Percentiles rank a stretch among this genome's conserved stretches.
Evolutionary conservation across 1,140 invertebrate genomes (phyloP).

Genomic region (Pseudomyrmex concolor): DNA sequence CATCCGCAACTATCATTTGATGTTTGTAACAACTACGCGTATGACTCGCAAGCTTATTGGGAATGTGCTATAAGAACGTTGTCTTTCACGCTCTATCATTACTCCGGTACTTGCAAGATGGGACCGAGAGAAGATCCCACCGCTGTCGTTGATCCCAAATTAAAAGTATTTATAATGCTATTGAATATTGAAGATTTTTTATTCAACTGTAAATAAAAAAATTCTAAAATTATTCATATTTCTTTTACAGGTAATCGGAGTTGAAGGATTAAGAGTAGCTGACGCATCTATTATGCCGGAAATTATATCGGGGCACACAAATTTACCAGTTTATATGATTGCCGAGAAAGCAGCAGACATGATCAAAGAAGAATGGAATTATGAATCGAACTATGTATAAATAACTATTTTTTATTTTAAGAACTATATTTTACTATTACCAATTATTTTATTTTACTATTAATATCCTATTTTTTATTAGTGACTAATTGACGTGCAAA

Average conservation of each 20-base stretch:
- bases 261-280: constrained; percentile 89
- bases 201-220: too few relatives aligned
- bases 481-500: too few relatives aligned
- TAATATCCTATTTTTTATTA: too few relatives aligned
- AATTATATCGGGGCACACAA: constrained; percentile 87
- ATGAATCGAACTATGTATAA: too few relatives aligned
- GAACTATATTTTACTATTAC: too few relatives aligned
- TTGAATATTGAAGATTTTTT: neutral
- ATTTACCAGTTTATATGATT: constrained; percentile 89
- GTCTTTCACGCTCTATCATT: constrained; percentile 91
- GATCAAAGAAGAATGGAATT: constrained; percentile 86
- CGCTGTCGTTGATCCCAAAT: constrained; percentile 90
- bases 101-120: constrained; percentile 94
- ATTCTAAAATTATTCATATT: neutral
- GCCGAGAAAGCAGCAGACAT: constrained; percentile 90
- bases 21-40: constrained; percentile 86
- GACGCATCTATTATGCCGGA: constrained; percentile 90
- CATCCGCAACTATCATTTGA: constrained; percentile 87
- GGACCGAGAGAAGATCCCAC: constrained; percentile 88
- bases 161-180: constrained; percentile 80
- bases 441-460: too few relatives aligned
- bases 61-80: constrained; percentile 89
- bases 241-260: constrained; percentile 80
- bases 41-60: constrained; percentile 90
- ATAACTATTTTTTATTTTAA: too few relatives aligned